Conservation (phyloP, 1,140 invertebrate species). For the Littorina saxatilis region DNA sequence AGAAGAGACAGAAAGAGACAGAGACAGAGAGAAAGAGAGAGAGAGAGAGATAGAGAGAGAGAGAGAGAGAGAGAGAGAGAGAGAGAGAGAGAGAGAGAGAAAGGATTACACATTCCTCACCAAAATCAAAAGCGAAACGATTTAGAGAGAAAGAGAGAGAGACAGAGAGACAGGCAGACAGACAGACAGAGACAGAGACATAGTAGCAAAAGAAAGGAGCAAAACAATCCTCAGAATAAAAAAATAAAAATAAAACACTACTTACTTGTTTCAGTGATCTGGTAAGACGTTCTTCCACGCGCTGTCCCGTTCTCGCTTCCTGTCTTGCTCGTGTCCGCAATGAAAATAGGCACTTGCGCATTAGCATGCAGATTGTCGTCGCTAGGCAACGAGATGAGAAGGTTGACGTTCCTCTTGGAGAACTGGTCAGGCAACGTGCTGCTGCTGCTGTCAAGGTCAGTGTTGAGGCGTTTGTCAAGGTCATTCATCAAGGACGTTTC, state of each 20-base stretch:
- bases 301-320: conserved; percentile 68
- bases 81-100: background rate
- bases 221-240: too few species aligned
- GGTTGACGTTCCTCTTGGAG: conserved; percentile 65
- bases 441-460: conserved; percentile 60
- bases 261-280: conserved; percentile 10
- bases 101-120: background rate
- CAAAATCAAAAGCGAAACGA: too few species aligned
- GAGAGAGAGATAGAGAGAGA: conserved; percentile 7
- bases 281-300: conserved; percentile 30
- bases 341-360: conserved; percentile 52
- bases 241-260: background rate
- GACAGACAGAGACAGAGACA: conserved; percentile 1
- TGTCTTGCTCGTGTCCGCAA: conserved; percentile 63
- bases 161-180: background rate
- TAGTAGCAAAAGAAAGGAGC: background rate
- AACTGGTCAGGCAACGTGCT: conserved; percentile 56
- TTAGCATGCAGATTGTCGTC: conserved; percentile 67
- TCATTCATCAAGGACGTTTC: conserved; percentile 74
- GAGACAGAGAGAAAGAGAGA: too few species aligned
- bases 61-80: conserved; percentile 20
- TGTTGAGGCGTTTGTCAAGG: conserved; percentile 70
- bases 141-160: too few species aligned
- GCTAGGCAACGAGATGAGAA: conserved; percentile 62
- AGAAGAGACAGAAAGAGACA: background rate